Evolutionary conservation across 37 sponge, comb jelly and placozoan genomes (phyloP), one percentile per base, ranked within the genome.

Genomic region (Ianthella basta): DNA sequence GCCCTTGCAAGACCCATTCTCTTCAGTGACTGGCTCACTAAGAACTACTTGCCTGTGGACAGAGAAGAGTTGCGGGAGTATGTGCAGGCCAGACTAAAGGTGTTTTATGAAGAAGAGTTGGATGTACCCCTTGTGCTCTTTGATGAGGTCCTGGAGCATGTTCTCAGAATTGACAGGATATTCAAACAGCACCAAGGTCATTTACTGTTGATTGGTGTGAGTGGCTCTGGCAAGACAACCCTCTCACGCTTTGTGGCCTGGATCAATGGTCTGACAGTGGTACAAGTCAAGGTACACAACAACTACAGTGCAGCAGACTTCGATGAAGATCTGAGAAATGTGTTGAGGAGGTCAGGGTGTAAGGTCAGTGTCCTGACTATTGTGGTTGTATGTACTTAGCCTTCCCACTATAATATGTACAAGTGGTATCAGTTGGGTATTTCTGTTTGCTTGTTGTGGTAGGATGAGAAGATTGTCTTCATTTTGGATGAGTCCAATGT

Each of bases 141-240:
- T 88, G 89, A 98, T 70, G 98, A 98, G 67, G 98, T 98, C 19
- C 83, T 98, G 59, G 98, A 98, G 39, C 96, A 98, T 82, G 98
- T 98, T 77, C 88, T 98, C 70, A 81, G 98, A 50, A 98, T 98
- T 72, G 98, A 98, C 74, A 84, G 98, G 41, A 96, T 98, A n/a
- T 93, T 98, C 80, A 98, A 92, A 59, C 98, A 98, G 91, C 88
- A 84, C 33, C 97, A 94, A 82, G 98, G 98, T 29, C 98, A 98
- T 63, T 81, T 98, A 70, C 80, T 98, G 38, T 79, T 98, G 79
- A 98, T 98, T 70, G 98, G 98, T 55, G 98, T 98, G 40, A 92
- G 93, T 87, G 98, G 98, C 69, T 94, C 96, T 56, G 98, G 98
- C 0, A 98, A 98, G 91, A 98, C 99, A 30, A 98, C 99, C 27